phyloP scores from a whole-genome alignment of 2,797 vertebrate species.

The Labroides dimidiatus region DNA sequence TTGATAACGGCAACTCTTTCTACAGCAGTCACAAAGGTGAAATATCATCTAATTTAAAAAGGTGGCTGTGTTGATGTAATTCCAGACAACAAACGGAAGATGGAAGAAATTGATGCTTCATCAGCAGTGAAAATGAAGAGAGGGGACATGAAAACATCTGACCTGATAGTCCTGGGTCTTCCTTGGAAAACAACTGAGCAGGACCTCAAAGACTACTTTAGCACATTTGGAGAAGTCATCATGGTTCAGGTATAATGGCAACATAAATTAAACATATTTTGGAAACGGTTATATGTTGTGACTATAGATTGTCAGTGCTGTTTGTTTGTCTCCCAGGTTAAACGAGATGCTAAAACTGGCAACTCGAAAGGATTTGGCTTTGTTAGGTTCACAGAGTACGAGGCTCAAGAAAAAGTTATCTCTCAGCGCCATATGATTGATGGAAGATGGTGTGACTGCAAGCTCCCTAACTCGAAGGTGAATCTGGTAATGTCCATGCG shows the following conservation, averaged over 20 bases:
- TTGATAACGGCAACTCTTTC: neutral
- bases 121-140: slow-evolving; percentile 98
- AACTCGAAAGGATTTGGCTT: slow-evolving; percentile 99
- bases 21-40: too few species aligned
- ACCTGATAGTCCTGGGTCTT: slow-evolving; percentile 95
- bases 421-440: slow-evolving; percentile 99
- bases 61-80: neutral
- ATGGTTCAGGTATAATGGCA: slow-evolving; percentile 95
- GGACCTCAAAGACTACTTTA: slow-evolving; percentile 97
- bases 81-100: slow-evolving; percentile 98
- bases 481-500: slow-evolving; percentile 71
- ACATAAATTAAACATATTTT: neutral
- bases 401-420: slow-evolving; percentile 97
- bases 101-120: slow-evolving; percentile 98
- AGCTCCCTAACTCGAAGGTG: slow-evolving; percentile 94
- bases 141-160: slow-evolving; percentile 97
- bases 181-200: slow-evolving; percentile 99
- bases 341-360: slow-evolving; percentile 96
- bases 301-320: neutral
- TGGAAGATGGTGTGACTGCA: slow-evolving; percentile 98
- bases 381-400: slow-evolving; percentile 97
- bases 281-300: neutral
- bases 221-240: slow-evolving; percentile 97
- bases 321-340: slow-evolving; percentile 84
- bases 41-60: neutral